Conservation (phyloP, 2,888 invertebrate genomes). For the Mesoligia furuncula region DNA sequence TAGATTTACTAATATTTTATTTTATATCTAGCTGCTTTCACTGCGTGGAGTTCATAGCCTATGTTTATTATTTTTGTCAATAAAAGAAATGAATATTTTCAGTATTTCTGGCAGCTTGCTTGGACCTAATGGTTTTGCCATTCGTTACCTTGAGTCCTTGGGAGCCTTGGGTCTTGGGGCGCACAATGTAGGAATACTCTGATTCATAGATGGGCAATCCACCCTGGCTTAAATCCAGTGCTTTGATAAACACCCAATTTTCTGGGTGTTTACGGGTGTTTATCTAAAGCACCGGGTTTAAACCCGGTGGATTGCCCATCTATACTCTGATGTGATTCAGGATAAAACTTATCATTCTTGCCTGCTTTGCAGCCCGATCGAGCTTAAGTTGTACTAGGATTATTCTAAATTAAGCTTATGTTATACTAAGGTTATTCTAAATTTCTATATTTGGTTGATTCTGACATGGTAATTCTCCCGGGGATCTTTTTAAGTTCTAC, state of each 20-base stretch:
- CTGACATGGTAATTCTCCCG: not conserved
- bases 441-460: not conserved
- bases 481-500: not conserved
- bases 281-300: too few species aligned
- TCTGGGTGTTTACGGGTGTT: too few species aligned
- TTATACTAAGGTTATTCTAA: not conserved
- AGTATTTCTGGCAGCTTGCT: not conserved
- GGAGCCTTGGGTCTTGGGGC: not conserved
- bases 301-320: too few species aligned
- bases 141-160: not conserved
- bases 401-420: not conserved
- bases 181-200: not conserved
- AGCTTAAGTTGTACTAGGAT: not conserved
- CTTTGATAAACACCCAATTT: too few species aligned
- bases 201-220: not conserved
- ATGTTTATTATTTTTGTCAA: constrained; percentile 5
- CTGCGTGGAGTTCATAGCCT: not conserved
- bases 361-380: not conserved
- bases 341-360: not conserved
- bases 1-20: not conserved
- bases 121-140: not conserved
- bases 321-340: not conserved
- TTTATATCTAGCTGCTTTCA: constrained; percentile 24
- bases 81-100: not conserved
- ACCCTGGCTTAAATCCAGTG: too few species aligned